phyloP scores from a whole-genome alignment of 1,140 invertebrate species.

The Odontomachus brunneus region DNA sequence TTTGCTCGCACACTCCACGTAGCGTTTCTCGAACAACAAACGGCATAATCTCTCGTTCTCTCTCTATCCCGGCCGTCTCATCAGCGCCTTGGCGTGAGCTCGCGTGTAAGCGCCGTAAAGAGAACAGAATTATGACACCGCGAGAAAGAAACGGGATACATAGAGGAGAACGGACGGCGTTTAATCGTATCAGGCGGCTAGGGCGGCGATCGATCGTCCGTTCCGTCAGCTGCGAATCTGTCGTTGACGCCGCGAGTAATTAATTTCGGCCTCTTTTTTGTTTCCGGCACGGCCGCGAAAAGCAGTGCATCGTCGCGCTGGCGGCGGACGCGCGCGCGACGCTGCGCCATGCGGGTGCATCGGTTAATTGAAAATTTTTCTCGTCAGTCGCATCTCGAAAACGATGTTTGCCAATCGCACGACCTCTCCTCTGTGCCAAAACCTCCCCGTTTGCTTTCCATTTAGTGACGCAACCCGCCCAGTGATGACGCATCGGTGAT shows the following conservation, averaged over 20 bases:
- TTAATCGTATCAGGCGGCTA: constrained; percentile 66
- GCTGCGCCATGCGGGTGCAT: constrained; percentile 63
- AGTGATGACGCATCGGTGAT: constrained; percentile 47
- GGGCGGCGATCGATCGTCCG: constrained; percentile 60
- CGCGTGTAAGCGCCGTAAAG: neutral
- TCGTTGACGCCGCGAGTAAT: constrained; percentile 73
- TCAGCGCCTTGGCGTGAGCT: constrained; percentile 38
- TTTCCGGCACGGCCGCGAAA: constrained; percentile 54
- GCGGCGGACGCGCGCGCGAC: neutral
- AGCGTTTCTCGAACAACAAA: constrained; percentile 31
- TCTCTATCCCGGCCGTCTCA: neutral
- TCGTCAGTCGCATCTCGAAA: constrained; percentile 71
- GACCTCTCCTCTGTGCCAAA: constrained; percentile 58
- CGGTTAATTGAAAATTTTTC: constrained; percentile 81
- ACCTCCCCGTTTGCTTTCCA: constrained; percentile 80
- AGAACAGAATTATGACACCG: neutral
- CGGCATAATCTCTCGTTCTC: constrained; percentile 37
- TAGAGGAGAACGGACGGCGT: constrained; percentile 29
- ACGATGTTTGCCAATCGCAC: constrained; percentile 77
- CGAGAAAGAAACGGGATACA: constrained; percentile 14
- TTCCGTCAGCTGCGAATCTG: constrained; percentile 24
- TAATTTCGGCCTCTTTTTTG: constrained; percentile 69
- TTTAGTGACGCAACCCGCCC: constrained; percentile 72
- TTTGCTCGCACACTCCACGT: constrained; percentile 11
- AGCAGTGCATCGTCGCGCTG: constrained; percentile 55